Evolutionary conservation across 2,797 vertebrate genomes (phyloP), one percentile per base, ranked within the genome.

Genomic region (Muscicapa striata): DNA sequence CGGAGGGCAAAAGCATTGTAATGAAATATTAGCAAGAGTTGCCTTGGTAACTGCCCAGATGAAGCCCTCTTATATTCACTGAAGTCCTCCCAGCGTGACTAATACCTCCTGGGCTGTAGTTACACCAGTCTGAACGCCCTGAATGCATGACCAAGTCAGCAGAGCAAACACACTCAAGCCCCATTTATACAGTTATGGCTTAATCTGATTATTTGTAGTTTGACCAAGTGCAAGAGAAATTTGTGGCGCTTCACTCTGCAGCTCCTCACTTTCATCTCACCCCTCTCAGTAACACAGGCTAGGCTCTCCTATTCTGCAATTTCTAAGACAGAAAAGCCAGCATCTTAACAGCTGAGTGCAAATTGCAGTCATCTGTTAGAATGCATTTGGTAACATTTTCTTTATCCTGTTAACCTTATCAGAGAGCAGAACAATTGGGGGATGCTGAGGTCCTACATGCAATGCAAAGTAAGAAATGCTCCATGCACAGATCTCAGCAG

Each of bases 1-100:
- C 75, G 87, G 88, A 92, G 75, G 67, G 84, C 1, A 6, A 80
- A 82, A 85, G 91, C 95, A 95, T 95, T 95, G 93, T 94, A 94
- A 96, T 86, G 93, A 97, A 95, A 97, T 97, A 97, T 92, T 93
- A 97, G 94, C 69, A 96, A 93, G 91, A 66, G 97, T 98, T 97
- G 97, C 96, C 96, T 23, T 96, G 97, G 98, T 77, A 98, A 98
- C 98, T 54, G 85, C 87, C 90, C 93, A 91, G 96, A 96, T 97
- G 96, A 96, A 95, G 95, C 95, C 87, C 89, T 96, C 93, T 94
- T 87, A 97, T 74, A 95, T 97, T 97, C 96, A 94, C 84, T 87
- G 87, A 91, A 83, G 85, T 87, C 87, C 77, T 95, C 90, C 48
- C 92, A 92, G 93, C 95, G 87, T 96, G 95, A 96, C 96, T 96